A percentile compares a stretch with the other conserved stretches of the same genome.
Conservation (phyloP, 1,140 invertebrate genomes). For the Zophobas morio region DNA sequence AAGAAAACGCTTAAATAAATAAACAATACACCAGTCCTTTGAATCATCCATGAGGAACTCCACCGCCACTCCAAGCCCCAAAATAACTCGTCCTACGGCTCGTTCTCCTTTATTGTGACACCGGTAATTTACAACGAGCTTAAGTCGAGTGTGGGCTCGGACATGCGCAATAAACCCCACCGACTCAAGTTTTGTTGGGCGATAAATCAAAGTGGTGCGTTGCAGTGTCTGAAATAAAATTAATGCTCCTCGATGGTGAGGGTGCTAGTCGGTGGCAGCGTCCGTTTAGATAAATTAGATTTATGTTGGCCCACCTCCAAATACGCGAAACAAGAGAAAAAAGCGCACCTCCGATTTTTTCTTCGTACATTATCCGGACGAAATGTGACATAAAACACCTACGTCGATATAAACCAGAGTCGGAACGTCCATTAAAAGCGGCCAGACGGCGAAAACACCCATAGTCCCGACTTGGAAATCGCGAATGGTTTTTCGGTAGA, state of each 20-base stretch:
- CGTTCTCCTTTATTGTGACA: conserved; percentile 22
- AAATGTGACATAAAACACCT: conserved; percentile 32
- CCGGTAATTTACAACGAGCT: conserved; percentile 27
- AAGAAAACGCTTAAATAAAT: background rate
- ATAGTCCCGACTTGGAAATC: background rate
- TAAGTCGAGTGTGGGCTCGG: conserved; percentile 7
- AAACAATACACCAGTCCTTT: background rate
- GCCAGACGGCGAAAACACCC: background rate
- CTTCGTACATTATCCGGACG: conserved; percentile 7
- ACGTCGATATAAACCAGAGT: conserved; percentile 24
- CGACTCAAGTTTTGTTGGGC: background rate
- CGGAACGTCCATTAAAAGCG: conserved; percentile 17
- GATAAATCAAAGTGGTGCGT: conserved; percentile 21
- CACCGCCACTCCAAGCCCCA: background rate
- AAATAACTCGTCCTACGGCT: conserved; percentile 24
- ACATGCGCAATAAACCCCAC: conserved; percentile 18
- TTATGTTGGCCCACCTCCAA: conserved; percentile 27
- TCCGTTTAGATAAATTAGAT: conserved; percentile 32
- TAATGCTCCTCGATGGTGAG: conserved; percentile 13
- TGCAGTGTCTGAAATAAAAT: conserved; percentile 26
- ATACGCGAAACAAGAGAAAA: conserved; percentile 9
- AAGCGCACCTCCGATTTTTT: background rate
- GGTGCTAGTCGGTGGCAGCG: conserved; percentile 19
- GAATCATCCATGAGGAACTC: conserved; percentile 7
- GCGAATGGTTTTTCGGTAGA: background rate